These are phyloP conservation scores for Caenorhabditis sp. DNA, from an alignment of 2,888 invertebrate species.

Conservation along the genomic window DNA sequence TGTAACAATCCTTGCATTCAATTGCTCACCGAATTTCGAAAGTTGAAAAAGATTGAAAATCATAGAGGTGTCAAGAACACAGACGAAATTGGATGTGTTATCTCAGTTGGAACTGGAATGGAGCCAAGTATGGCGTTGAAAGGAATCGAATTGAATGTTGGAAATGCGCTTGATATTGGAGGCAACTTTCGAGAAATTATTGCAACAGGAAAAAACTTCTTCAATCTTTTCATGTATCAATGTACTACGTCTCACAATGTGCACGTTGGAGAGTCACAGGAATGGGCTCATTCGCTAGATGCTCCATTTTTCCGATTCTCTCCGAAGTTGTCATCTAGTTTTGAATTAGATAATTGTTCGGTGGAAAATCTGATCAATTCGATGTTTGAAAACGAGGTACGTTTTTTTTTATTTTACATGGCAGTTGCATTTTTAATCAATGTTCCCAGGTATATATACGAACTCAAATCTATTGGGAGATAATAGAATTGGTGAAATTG, in stretches of 20 bases:
- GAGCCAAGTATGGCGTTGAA: constrained; percentile 57
- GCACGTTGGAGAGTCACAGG: constrained; percentile 84
- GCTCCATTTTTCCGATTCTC: constrained; percentile 84
- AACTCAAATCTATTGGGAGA: constrained; percentile 33
- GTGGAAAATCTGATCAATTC: constrained; percentile 35
- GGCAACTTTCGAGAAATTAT: constrained; percentile 82
- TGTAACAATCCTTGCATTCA: constrained; percentile 49
- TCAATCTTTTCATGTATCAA: constrained; percentile 81
- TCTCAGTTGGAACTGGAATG: constrained; percentile 81
- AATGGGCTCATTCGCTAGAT: constrained; percentile 87
- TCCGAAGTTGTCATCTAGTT: constrained; percentile 85
- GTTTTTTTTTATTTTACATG: not conserved
- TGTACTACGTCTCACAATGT: constrained; percentile 47
- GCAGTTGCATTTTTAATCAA: too few relatives aligned
- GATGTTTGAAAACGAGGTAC: constrained; percentile 42
- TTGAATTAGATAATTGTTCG: constrained; percentile 87
- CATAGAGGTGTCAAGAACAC: constrained; percentile 34
- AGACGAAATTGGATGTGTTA: constrained; percentile 78
- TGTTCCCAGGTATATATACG: constrained; percentile 35
- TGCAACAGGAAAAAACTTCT: constrained; percentile 83
- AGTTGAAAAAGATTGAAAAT: constrained; percentile 47
- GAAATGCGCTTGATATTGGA: constrained; percentile 17
- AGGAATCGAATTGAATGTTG: constrained; percentile 1
- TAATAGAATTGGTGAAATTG: constrained; percentile 33
- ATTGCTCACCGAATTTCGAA: constrained; percentile 42